Conservation (phyloP, 2,113 vertebrate genomes). For the Pollimyrus isidori region DNA sequence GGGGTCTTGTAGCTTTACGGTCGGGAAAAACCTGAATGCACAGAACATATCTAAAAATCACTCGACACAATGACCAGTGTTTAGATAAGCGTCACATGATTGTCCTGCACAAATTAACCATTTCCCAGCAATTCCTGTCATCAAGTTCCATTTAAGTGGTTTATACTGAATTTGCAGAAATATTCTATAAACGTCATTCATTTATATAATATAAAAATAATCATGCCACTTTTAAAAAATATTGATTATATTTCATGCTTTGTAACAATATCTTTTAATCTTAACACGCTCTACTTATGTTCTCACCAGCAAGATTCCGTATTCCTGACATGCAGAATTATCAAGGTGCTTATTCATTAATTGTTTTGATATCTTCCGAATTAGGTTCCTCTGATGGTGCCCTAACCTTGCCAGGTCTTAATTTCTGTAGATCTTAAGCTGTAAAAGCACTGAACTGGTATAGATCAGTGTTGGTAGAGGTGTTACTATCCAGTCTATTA, state of each 20-base stretch:
- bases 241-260: background rate
- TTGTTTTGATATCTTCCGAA: background rate
- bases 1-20: background rate
- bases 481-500: background rate
- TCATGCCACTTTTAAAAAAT: background rate
- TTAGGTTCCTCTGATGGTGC: background rate
- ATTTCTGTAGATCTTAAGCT: background rate
- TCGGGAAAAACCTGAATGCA: background rate
- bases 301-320: background rate
- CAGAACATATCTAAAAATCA: background rate
- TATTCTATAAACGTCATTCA: background rate
- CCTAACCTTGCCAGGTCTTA: background rate
- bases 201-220: background rate
- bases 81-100: background rate
- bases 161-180: background rate
- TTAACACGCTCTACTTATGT: background rate
- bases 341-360: background rate
- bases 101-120: background rate
- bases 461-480: background rate
- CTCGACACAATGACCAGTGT: background rate
- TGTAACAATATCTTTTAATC: background rate
- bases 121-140: background rate
- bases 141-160: background rate
- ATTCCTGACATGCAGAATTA: background rate
- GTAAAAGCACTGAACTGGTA: background rate